A percentile compares a stretch with the other conserved stretches of the same genome.
Conservation (phyloP, 2,888 invertebrate genomes). For the Tipula unca region DNA sequence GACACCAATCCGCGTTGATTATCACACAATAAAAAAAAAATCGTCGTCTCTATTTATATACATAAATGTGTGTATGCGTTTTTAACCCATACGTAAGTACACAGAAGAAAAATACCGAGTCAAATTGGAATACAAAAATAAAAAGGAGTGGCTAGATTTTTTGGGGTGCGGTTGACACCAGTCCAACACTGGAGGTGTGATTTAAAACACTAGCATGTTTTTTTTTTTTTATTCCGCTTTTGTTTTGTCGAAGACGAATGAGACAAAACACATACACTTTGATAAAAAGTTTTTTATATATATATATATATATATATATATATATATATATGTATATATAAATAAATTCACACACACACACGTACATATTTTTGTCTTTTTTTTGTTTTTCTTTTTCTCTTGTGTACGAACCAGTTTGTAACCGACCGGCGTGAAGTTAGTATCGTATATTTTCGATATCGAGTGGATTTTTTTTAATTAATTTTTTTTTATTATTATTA, state of each 20-base stretch:
- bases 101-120: neutral
- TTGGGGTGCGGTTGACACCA: slow-evolving; percentile 29
- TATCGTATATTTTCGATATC: slow-evolving; percentile 31
- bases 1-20: slow-evolving; percentile 37
- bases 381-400: slow-evolving; percentile 15
- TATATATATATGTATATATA: neutral
- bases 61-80: neutral
- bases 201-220: slow-evolving; percentile 31
- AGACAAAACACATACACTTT: neutral
- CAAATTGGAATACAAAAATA: neutral
- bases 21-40: slow-evolving; percentile 29
- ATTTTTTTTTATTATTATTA: slow-evolving; percentile 28
- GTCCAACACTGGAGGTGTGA: slow-evolving; percentile 40
- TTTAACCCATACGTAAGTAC: neutral
- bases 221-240: neutral
- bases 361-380: neutral
- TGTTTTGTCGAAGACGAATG: neutral
- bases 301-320: neutral
- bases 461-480: slow-evolving; percentile 27
- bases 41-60: neutral
- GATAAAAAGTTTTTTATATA: neutral
- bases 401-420: slow-evolving; percentile 42
- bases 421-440: slow-evolving; percentile 44
- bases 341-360: neutral
- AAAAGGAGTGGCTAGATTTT: slow-evolving; percentile 18